phyloP scores from a whole-genome alignment of 2,888 invertebrate genomes.

The Amphimallon solstitiale region DNA sequence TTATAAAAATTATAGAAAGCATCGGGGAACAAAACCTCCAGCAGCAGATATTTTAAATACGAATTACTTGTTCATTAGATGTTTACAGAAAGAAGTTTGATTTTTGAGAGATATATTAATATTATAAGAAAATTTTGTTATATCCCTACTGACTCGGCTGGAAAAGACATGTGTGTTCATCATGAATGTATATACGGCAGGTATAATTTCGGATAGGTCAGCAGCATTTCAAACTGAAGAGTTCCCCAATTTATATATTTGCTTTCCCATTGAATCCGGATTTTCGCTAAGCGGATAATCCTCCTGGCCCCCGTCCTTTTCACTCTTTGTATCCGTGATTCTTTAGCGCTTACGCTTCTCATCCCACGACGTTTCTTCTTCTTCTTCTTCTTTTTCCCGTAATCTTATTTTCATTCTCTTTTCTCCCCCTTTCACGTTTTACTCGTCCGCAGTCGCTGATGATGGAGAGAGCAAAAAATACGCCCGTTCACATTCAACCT shows the following conservation, averaged over 20 bases:
- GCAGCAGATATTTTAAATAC: too few relatives aligned
- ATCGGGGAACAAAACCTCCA: too few relatives aligned
- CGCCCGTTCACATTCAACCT: conserved; percentile 22
- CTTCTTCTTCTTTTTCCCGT: not conserved
- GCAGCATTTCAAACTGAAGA: conserved; percentile 38
- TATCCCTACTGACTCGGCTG: too few relatives aligned
- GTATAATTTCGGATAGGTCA: conserved; percentile 37
- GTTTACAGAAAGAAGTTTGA: too few relatives aligned
- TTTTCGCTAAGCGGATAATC: conserved; percentile 50
- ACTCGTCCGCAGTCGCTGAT: not conserved
- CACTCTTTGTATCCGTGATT: conserved; percentile 27
- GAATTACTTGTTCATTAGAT: too few relatives aligned
- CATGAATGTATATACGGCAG: not conserved
- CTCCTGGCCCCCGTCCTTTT: conserved; percentile 45
- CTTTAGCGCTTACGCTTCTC: conserved; percentile 17
- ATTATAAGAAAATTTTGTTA: too few relatives aligned
- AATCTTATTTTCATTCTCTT: conserved; percentile 39
- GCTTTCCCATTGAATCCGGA: conserved; percentile 51
- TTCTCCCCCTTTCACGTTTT: conserved; percentile 2
- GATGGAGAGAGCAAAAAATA: not conserved
- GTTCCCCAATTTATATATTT: conserved; percentile 55
- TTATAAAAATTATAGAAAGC: too few relatives aligned
- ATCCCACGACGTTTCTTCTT: conserved; percentile 1
- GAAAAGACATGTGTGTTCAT: not conserved
- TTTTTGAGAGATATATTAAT: too few relatives aligned